Evolutionary conservation across 2,113 vertebrate species (phyloP).

Genomic region (Phylloscopus whistleri): DNA sequence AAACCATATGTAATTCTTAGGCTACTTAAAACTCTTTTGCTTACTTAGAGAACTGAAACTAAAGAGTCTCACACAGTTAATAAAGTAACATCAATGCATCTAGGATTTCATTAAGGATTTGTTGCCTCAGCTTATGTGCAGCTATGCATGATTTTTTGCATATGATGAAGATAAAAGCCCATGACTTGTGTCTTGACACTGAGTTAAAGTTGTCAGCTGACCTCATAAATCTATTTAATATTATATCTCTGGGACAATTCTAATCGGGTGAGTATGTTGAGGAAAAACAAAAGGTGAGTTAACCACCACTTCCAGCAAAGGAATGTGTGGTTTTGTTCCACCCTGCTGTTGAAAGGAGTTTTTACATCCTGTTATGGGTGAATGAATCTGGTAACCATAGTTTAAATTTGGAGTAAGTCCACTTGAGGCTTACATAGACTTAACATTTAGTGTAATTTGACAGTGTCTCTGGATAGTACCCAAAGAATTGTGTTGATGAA

Average conservation of each 20-base stretch:
- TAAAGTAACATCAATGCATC: not conserved
- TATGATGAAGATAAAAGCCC: not conserved
- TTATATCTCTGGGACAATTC: not conserved
- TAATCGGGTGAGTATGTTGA: not conserved
- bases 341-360: not conserved
- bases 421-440: not conserved
- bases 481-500: not conserved
- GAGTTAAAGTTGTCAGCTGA: not conserved
- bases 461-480: not conserved
- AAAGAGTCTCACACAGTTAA: not conserved
- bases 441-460: not conserved
- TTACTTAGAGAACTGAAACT: not conserved
- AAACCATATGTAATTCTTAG: not conserved
- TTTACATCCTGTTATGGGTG: not conserved
- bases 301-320: not conserved
- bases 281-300: conserved; percentile 29
- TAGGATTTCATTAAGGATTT: not conserved
- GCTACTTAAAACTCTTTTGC: not conserved
- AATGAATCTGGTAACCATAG: not conserved
- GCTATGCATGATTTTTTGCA: not conserved
- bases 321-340: not conserved
- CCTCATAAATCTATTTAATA: not conserved
- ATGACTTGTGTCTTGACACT: not conserved
- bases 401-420: not conserved
- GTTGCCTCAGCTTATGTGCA: not conserved